Evolutionary conservation across 2,888 invertebrate genomes (phyloP), one percentile per base, ranked within the genome.

Genomic region (Tineola bisselliella): DNA sequence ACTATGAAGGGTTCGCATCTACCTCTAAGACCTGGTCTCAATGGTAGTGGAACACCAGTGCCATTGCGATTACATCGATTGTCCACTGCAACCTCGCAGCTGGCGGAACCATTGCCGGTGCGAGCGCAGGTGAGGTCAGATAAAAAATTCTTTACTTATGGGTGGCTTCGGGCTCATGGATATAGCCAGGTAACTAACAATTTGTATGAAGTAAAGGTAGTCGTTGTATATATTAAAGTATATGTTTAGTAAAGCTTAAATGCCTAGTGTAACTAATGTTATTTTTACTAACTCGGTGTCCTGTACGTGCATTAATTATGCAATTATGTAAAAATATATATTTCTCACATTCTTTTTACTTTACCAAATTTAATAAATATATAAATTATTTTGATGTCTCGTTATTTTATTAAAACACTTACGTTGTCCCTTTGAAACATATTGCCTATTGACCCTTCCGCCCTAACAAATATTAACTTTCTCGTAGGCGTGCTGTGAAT

Each of bases 71-170:
- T 84, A 60, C 77, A 75, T 60, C 69, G 83, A 0, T 73, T 81
- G 0, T 81, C 81, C n/a, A 82, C 83, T 5, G 84, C 81, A 57
- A 79, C 82, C 59, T 79, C 84, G 6, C 81, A 81, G 63, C 72
- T 84, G 17, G 81, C 74, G 63, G 86, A 83, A 66, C 79, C 79
- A n/a, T 17, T 48, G 66, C 80, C 79, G 59, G 76, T 81, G 31
- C 70, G 83, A 76, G 81, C 84, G 75, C 82, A 87, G 86, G 86
- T 87, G 82, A 58, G 58, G 58, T 58, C 33, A 58, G 58, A 19
- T 30, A 33, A 58, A 33, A 17, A 10, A 33, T 5, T 58, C 33
- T 15, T 58, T 58, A 58, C 31, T 58, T 33, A n/a, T 58, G 58
- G 58, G 33, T 15, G 11, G 33, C 33, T 33, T 58, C 33, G 33